Evolutionary conservation across 2,888 invertebrate species (phyloP), one percentile per base, ranked within the genome.

Genomic region (Sceliomorpha sp.): DNA sequence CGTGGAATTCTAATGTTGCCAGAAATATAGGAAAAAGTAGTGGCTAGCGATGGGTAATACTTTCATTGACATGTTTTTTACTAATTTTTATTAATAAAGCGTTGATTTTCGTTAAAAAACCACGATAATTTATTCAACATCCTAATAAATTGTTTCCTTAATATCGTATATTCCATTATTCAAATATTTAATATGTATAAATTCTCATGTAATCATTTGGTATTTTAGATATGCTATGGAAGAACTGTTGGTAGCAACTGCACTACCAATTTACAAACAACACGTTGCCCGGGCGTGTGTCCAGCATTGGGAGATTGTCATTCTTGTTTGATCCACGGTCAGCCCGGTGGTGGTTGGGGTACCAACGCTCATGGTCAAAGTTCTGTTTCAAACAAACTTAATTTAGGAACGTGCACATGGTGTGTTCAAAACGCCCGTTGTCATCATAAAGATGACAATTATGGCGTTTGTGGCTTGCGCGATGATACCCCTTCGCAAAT

Each of bases 351-450:
- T 13, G 87, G 86, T 10, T 85, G 85, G 70, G 90, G 86, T 8
- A 87, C 84, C 1, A 88, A 81, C 64, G 75, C 81, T 0, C 81
- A 82, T 1, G 87, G 88, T 5, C 86, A 80, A 44, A 88, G 89
- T 62, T 93, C 93, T 0, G 94, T 95, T 39, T 94, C 95, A 47
- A 93, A 93, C 74, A 94, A 95, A 81, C 87, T 95, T 50, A 93
- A 94, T 13, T 89, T 95, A 1, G 93, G 94, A 48, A 94, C 95
- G 75, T 96, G 96, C 82, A 94, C 94, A 32, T 98, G 98, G 97
- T 98, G 97, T 85, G 97, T 98, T 1, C 96, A 97, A 84, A 96
- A 96, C 82, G 96, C 96, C 0, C 91, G 94, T 32, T 98, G 98
- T 83, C 96, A 97, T 86, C 94, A 95, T 77, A 94, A 94, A 80